phyloP scores from a whole-genome alignment of 37 sponge, comb jelly and placozoan species.

The Chondrilla cf. caribensis region DNA sequence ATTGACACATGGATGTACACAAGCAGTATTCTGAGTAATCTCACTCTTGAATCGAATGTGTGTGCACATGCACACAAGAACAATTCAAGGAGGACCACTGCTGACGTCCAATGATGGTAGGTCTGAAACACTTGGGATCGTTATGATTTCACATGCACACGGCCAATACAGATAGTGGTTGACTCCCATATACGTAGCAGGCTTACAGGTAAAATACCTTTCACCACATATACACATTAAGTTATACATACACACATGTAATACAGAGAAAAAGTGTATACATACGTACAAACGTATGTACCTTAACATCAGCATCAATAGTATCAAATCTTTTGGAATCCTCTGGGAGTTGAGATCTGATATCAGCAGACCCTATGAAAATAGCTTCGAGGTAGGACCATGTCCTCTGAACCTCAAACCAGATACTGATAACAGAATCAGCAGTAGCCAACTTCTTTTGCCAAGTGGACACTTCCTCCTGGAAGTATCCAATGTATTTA shows the following conservation, averaged over 20 bases:
- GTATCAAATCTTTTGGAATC: conserved; percentile 95
- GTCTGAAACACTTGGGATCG: too few relatives aligned
- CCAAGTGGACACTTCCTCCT: conserved; percentile 95
- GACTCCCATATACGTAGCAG: too few relatives aligned
- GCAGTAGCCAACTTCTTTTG: conserved; percentile 96
- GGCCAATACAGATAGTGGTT: too few relatives aligned
- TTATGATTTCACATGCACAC: neutral
- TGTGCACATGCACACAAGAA: neutral
- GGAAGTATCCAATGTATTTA: conserved; percentile 96
- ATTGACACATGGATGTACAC: neutral
- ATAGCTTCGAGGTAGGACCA: conserved; percentile 99
- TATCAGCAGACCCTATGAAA: conserved; percentile 98
- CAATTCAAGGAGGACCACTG: neutral
- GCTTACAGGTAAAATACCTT: neutral
- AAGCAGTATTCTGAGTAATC: neutral
- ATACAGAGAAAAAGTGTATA: too few relatives aligned
- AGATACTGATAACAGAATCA: conserved; percentile 94
- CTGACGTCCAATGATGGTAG: too few relatives aligned
- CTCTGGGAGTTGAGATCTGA: conserved; percentile 91
- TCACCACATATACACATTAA: neutral
- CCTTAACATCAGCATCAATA: conserved; percentile 96
- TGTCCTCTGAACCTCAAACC: conserved; percentile 99
- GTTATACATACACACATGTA: too few relatives aligned
- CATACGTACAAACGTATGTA: too few relatives aligned
- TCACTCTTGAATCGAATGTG: neutral